Base-by-base conservation (phyloP, 2,888 invertebrate species). In the Caenorhabditis drosophilae region DNA sequence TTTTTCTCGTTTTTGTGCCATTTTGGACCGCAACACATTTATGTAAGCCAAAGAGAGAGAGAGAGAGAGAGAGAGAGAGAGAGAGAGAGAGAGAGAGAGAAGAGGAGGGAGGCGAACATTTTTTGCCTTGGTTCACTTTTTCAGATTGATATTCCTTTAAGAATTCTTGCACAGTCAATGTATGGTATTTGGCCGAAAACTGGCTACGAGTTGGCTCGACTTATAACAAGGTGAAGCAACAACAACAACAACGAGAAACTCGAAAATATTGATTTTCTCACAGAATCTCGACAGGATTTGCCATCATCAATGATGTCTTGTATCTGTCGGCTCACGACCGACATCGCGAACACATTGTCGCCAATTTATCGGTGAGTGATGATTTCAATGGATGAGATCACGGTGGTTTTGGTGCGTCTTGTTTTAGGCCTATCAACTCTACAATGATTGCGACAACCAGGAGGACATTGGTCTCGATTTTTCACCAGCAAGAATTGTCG, bases 161-260 rank as follows among this genome's bases (percentile, higher is more conserved):
- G 67, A n/a, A 23, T 67, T 38, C 49, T 67, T 4, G 54, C 57
- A 9, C 60, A 67, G 42, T 53, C 53, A 3, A 46, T 67, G 0
- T 56, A 51, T 31, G 67, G 67, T 26, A 50, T 54, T 12, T 67
- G 56, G 56, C 67, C 67, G 11, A 67, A 61, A 44, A 42, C 67
- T 9, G 50, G 49, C 2, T 26, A 20, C 9, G 47, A 53, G 27
- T 44, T 67, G 12, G 67, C 67, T n/a, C n/a, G 41, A 20, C 26
- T 46, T 11, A 44, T 67, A 38, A 38, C 50, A n/a, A 31, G 9
- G 48, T 48, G 22, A 48, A 26, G 12, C 4, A 9, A 11, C 12
- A 9, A n/a, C 6, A n/a, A 7, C 9, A 15, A 18, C 4, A 46
- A 46, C 26, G 7, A 26, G 3, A 26, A 26, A 26, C 23, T 15